Base-by-base conservation (phyloP, 2,888 invertebrate species). In the Heteromurus nitidus region DNA sequence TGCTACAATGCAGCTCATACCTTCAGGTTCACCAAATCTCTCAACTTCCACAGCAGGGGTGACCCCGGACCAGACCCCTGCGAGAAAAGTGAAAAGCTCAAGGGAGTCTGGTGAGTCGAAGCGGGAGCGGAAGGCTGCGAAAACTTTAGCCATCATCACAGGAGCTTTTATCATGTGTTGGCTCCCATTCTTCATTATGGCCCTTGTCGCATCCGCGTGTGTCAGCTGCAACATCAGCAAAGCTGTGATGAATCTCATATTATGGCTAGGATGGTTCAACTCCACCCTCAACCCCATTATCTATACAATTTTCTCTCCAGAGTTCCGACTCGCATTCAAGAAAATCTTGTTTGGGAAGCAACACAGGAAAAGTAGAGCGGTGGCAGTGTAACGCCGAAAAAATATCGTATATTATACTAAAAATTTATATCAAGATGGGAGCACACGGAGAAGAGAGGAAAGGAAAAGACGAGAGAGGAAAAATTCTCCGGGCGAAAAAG, bases 101-200 rank as follows among this genome's bases (percentile, higher is more conserved):
- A 73, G 74, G 22, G 95, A 96, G 88, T 94, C 94, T 31, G 91
- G 95, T 28, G 96, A 96, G 89, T 93, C 95, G 20, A 96, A 96
- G 16, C 89, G 97, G 58, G 97, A 97, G 89, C 91, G 96, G 80
- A 97, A 97, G 90, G 97, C 97, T 11, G 97, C 97, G 55, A 96
- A 97, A 90, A 98, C 97, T 9, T 91, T 98, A 88, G 97, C 96
- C 69, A 97, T 98, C 87, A 98, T 99, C 88, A 99, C 98, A 18
- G 97, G 97, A 67, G 95, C 96, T 31, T 97, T 97, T 89, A 95
- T 97, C 77, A 92, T 95, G 87, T 97, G 97, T 89, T 97, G 97
- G 97, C 91, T 97, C 86, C 97, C 98, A 16, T 98, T 98, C 91
- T 97, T 98, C 90, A 92, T 96, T 70, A 92, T 95, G 90, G 96